A percentile compares a stretch with the other conserved stretches of the same genome.
These are phyloP conservation scores for Polylopha cassiicola DNA, from an alignment of 2,888 invertebrate species.

Conservation along the genomic window DNA sequence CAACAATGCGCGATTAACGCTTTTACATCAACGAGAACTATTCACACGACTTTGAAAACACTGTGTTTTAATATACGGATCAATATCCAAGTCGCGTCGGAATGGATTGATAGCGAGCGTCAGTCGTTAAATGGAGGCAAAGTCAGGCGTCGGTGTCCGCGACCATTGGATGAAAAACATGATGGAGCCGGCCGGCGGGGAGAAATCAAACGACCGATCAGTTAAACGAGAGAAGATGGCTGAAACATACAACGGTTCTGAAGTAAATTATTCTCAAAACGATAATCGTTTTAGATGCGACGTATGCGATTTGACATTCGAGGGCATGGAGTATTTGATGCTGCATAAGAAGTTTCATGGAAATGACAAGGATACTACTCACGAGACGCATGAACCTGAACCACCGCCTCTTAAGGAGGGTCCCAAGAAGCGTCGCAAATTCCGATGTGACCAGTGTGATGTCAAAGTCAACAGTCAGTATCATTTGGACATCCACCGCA, in stretches of 20 bases:
- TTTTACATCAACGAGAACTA: slow-evolving; percentile 35
- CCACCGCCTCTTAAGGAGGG: slow-evolving; percentile 46
- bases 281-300: slow-evolving; percentile 59
- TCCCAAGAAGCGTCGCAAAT: slow-evolving; percentile 64
- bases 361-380: slow-evolving; percentile 59
- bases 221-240: slow-evolving; percentile 72
- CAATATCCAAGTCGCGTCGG: slow-evolving; percentile 49
- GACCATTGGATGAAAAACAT: slow-evolving; percentile 73
- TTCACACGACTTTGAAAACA: slow-evolving; percentile 41
- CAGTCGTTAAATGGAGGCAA: slow-evolving; percentile 61
- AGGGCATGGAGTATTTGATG: slow-evolving; percentile 65
- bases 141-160: slow-evolving; percentile 60
- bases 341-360: slow-evolving; percentile 71
- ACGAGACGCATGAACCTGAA: slow-evolving; percentile 46
- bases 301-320: slow-evolving; percentile 66
- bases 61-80: slow-evolving; percentile 45
- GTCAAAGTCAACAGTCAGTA: slow-evolving; percentile 72
- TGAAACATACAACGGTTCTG: slow-evolving; percentile 55
- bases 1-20: slow-evolving; percentile 62
- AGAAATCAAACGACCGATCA: slow-evolving; percentile 56
- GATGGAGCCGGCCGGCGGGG: slow-evolving; percentile 68
- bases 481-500: slow-evolving; percentile 66
- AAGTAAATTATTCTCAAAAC: slow-evolving; percentile 44
- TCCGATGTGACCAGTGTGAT: slow-evolving; percentile 67
- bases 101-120: slow-evolving; percentile 56